Evolutionary conservation across 1,140 invertebrate species (phyloP), one percentile per base, ranked within the genome.

Genomic region (Magallana gigas): DNA sequence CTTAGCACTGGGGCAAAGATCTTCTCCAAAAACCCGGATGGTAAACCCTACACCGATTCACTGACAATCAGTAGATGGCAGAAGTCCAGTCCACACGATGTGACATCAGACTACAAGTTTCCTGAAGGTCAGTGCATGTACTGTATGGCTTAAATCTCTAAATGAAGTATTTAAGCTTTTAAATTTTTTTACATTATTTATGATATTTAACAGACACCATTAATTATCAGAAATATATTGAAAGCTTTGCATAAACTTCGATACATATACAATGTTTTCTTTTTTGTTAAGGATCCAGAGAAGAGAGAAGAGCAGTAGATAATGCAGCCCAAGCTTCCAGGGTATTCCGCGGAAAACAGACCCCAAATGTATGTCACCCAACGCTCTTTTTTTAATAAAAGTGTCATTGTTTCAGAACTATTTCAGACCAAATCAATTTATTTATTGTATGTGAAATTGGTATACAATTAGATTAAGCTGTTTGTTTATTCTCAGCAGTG

Each of bases 211-310:
- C 36, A 48, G 3, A 5, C 36, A 48, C 36, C 36, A 48, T 2
- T 48, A 48, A 48, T 48, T 48, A 48, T 48, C 5, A 48, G 36
- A 48, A 48, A 48, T 48, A 48, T 48, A 48, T 48, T 2, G 5
- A 48, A 48, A 48, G 36, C 36, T 48, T 48, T 48, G 36, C 36
- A 48, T 48, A 48, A 4, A 48, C 36, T 48, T 48, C 5, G 36
- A 48, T 48, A 48, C 36, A 23, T 23, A 23, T 23, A 23, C 36
- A 3, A n/a, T 68, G 29, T 83, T 57, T 8, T 3, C 16, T 57
- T 57, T 68, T 57, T 57, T 59, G n/a, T 85, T 68, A 8, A 85
- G 84, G 62, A 14, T 68, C 84, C 8, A 57, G 56, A 57, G 84
- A 85, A 71, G 84, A 68, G 14, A 48, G 62, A 57, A 18, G 29